Evolutionary conservation across 2,113 vertebrate species (phyloP).

Genomic region (Ginglymostoma cirratum): DNA sequence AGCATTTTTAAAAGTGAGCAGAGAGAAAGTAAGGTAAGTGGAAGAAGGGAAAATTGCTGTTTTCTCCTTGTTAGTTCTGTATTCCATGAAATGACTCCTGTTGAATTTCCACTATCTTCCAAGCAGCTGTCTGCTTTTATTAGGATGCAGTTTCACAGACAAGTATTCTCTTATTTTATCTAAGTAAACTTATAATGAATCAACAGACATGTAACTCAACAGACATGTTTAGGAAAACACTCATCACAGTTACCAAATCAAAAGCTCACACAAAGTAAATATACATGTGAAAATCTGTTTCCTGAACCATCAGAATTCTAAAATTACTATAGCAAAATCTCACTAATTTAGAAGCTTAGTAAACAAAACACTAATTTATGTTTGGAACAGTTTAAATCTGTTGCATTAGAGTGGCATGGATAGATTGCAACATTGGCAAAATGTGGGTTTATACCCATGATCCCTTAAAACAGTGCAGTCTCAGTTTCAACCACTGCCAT

Average conservation of each 20-base stretch:
- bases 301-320: neutral
- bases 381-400: neutral
- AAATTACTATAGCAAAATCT: neutral
- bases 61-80: neutral
- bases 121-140: neutral
- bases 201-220: neutral
- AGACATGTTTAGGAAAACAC: neutral
- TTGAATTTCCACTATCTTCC: neutral
- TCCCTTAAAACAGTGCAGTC: neutral
- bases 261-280: neutral
- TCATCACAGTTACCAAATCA: neutral
- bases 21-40: neutral
- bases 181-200: neutral
- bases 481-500: neutral
- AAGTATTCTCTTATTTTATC: neutral
- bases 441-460: neutral
- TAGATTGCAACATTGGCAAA: neutral
- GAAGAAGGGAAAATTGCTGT: neutral
- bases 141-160: neutral
- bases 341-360: neutral
- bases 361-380: neutral
- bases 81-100: neutral
- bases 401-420: neutral
- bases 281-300: neutral
- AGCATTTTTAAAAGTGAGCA: neutral